A percentile compares a stretch with the other conserved stretches of the same genome.
Evolutionary conservation across 2,113 vertebrate genomes (phyloP).

Genomic region (Hyaena hyaena): DNA sequence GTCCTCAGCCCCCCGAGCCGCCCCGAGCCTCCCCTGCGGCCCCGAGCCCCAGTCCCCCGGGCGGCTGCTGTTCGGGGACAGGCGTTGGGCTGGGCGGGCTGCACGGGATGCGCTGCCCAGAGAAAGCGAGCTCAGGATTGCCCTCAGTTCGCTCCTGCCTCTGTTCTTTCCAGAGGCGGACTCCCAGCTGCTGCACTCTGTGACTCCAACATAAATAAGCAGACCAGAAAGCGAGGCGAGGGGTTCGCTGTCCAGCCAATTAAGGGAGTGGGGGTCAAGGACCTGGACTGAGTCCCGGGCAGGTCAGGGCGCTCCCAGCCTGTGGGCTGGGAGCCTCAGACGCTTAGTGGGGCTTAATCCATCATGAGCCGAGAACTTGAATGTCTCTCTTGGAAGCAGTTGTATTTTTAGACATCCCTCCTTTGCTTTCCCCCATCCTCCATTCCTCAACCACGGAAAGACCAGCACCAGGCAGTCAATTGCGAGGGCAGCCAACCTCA

Average conservation of each 20-base stretch:
- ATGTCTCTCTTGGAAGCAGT: constrained; percentile 65
- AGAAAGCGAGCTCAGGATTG: constrained; percentile 6
- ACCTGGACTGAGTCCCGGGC: neutral
- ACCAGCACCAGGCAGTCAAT: constrained; percentile 43
- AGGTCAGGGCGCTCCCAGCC: neutral
- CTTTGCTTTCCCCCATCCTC: constrained; percentile 62
- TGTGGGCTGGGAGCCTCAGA: neutral
- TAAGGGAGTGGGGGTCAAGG: neutral
- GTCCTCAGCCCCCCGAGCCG: neutral
- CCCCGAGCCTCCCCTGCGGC: neutral
- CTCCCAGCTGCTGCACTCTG: constrained; percentile 54
- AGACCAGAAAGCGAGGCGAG: neutral
- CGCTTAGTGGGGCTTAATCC: constrained; percentile 38
- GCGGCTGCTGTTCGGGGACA: neutral
- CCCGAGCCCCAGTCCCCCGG: neutral
- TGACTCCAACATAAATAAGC: constrained; percentile 28
- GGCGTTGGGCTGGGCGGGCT: neutral
- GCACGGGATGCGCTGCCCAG: neutral
- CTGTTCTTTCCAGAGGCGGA: constrained; percentile 26
- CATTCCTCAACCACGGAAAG: constrained; percentile 55
- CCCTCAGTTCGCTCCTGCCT: constrained; percentile 35
- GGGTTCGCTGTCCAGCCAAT: neutral
- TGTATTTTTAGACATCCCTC: constrained; percentile 75
- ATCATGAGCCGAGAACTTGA: constrained; percentile 61
- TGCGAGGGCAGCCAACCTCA: neutral